These are phyloP conservation scores for Lasaia peninsularis DNA, from an alignment of 1,140 invertebrate genomes.

Conservation along the genomic window DNA sequence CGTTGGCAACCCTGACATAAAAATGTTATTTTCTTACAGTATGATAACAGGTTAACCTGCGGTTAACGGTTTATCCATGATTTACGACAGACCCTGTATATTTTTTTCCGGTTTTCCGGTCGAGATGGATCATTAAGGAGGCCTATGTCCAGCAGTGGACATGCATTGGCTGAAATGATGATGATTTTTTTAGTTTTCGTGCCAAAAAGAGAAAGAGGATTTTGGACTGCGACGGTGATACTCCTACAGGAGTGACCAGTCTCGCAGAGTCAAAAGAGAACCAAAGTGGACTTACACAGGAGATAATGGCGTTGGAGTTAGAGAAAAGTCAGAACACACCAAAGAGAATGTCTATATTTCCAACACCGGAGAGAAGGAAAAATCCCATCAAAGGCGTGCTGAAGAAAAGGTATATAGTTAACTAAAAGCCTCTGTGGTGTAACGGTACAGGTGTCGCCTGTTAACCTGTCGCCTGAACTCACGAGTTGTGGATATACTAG, in stretches of 20 bases:
- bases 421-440: too few relatives aligned
- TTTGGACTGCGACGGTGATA: constrained; percentile 66
- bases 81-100: too few relatives aligned
- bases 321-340: constrained; percentile 77
- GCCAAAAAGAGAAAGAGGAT: constrained; percentile 79
- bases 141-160: too few relatives aligned
- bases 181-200: constrained; percentile 53
- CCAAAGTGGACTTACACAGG: constrained; percentile 82
- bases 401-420: constrained; percentile 67
- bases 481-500: too few relatives aligned
- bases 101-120: too few relatives aligned
- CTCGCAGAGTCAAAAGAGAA: constrained; percentile 57
- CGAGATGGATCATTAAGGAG: too few relatives aligned
- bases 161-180: background rate
- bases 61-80: too few relatives aligned
- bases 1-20: too few relatives aligned
- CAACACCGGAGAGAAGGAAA: constrained; percentile 72
- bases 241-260: constrained; percentile 59
- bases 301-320: constrained; percentile 78
- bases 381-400: constrained; percentile 79
- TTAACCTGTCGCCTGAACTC: too few relatives aligned
- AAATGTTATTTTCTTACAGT: too few relatives aligned
- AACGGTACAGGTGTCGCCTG: too few relatives aligned
- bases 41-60: too few relatives aligned
- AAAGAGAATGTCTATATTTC: constrained; percentile 75